These are phyloP conservation scores for Drosophila serrata DNA, from an alignment of 1,140 invertebrate genomes.

Conservation along the genomic window DNA sequence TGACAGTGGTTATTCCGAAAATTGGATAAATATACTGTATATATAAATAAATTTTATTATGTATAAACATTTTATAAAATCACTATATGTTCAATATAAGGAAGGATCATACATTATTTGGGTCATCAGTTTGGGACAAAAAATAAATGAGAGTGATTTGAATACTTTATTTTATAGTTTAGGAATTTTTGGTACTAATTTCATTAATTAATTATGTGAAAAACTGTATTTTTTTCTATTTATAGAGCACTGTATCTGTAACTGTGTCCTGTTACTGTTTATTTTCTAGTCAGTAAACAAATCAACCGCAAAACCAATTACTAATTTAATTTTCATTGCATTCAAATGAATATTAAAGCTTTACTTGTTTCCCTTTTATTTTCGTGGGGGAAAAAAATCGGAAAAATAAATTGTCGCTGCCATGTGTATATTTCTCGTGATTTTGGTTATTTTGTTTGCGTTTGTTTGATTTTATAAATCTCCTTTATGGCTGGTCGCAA, in stretches of 20 bases:
- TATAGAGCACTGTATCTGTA: not conserved
- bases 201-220: no score
- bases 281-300: slow-evolving; percentile 48
- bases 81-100: not conserved
- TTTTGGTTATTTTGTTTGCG: not conserved
- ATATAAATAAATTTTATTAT: not conserved
- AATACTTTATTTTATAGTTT: no score
- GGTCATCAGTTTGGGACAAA: not conserved
- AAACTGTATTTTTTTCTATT: no score
- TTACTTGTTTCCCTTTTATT: slow-evolving; percentile 14
- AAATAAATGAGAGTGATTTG: not conserved
- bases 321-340: slow-evolving; percentile 55
- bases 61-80: not conserved
- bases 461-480: slow-evolving; percentile 28
- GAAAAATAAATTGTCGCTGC: slow-evolving; percentile 15
- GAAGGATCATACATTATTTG: not conserved
- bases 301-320: slow-evolving; percentile 56
- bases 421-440: slow-evolving; percentile 6
- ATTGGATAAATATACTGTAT: not conserved
- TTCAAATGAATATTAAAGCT: slow-evolving; percentile 35
- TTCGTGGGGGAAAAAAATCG: slow-evolving; percentile 7
- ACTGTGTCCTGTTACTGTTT: slow-evolving; percentile 18
- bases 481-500: slow-evolving; percentile 37
- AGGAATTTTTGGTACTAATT: no score
- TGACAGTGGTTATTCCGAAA: not conserved